Percentiles rank a stretch among this genome's conserved stretches.
Evolutionary conservation across 2,888 invertebrate genomes (phyloP).

Genomic region (Dryadula phaetusa): DNA sequence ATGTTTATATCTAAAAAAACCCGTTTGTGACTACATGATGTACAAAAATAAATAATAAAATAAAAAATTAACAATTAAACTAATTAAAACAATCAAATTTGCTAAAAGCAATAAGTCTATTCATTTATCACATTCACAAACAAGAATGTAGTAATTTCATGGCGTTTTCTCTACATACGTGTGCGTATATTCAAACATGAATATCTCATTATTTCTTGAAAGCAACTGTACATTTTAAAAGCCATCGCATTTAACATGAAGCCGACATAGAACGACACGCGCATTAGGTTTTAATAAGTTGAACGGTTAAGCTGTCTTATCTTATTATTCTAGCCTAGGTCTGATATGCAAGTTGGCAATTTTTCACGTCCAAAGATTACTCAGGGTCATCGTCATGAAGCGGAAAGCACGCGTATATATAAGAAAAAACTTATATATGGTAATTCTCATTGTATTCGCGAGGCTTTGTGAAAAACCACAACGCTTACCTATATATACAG

Average conservation of each 20-base stretch:
- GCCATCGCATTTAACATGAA: constrained; percentile 24
- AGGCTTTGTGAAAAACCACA: constrained; percentile 31
- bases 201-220: constrained; percentile 31
- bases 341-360: constrained; percentile 9
- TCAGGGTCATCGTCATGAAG: constrained; percentile 33
- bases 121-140: no score
- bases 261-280: constrained; percentile 13
- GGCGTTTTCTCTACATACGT: background rate
- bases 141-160: background rate
- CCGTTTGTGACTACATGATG: background rate
- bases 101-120: no score
- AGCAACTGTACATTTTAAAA: constrained; percentile 32
- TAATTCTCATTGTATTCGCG: constrained; percentile 38
- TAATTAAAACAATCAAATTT: no score
- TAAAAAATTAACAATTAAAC: no score
- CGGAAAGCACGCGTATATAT: constrained; percentile 24
- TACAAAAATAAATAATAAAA: no score
- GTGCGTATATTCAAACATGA: background rate
- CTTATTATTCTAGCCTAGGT: constrained; percentile 21
- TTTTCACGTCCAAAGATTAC: constrained; percentile 31
- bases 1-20: background rate
- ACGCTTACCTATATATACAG: background rate
- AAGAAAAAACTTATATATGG: constrained; percentile 32
- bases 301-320: constrained; percentile 25
- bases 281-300: constrained; percentile 25